A percentile compares a stretch with the other conserved stretches of the same genome.
These are phyloP conservation scores for Brotula barbata DNA, from an alignment of 2,797 vertebrate species.

Conservation along the genomic window DNA sequence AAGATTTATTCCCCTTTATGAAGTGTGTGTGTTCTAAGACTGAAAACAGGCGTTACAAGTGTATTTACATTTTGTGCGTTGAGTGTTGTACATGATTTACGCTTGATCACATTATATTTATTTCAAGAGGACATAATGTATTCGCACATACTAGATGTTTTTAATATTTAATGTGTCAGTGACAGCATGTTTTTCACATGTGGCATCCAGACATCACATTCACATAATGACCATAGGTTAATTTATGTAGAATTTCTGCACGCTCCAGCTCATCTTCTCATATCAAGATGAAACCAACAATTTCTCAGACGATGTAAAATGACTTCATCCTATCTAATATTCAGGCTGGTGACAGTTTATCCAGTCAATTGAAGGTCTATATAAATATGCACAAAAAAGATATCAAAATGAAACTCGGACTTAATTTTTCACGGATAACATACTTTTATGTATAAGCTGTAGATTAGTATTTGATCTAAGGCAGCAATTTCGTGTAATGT, in stretches of 20 bases:
- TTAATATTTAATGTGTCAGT: too few relatives aligned
- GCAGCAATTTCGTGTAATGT: slow-evolving; percentile 35
- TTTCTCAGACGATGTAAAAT: slow-evolving; percentile 4
- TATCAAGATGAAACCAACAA: slow-evolving; percentile 34
- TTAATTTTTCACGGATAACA: slow-evolving; percentile 4
- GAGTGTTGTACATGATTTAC: too few relatives aligned
- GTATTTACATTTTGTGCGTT: too few relatives aligned
- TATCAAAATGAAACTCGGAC: slow-evolving; percentile 12
- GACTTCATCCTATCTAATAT: not conserved
- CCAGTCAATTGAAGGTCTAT: too few relatives aligned
- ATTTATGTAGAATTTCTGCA: not conserved
- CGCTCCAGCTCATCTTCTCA: slow-evolving; percentile 39
- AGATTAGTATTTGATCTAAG: slow-evolving; percentile 19
- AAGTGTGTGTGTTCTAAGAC: too few relatives aligned
- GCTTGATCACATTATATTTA: too few relatives aligned
- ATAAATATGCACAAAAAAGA: slow-evolving; percentile 11
- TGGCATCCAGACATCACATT: too few relatives aligned
- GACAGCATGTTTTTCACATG: too few relatives aligned
- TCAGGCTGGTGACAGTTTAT: not conserved
- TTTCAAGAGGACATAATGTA: too few relatives aligned
- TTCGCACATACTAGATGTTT: not conserved
- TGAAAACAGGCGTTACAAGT: too few relatives aligned
- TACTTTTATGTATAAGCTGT: slow-evolving; percentile 23
- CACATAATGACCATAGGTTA: too few relatives aligned
- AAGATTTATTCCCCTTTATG: too few relatives aligned